These are phyloP conservation scores for Macrostomum cliftonense DNA, from an alignment of 2,888 invertebrate species.

Conservation along the genomic window DNA sequence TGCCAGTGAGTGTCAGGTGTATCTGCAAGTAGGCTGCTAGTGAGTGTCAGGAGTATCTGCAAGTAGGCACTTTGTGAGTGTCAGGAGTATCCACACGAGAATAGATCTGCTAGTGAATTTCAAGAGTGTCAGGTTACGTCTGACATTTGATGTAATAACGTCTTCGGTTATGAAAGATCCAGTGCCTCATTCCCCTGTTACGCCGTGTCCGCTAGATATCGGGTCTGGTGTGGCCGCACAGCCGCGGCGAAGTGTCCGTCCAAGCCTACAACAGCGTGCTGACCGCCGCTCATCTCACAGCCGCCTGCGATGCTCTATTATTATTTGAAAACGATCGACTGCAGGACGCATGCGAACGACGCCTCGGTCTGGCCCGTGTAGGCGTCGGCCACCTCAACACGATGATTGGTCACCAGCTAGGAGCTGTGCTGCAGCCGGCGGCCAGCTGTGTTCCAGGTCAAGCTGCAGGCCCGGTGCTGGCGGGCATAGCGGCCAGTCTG, in stretches of 20 bases:
- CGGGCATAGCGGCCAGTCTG: not conserved
- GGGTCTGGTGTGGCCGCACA: constrained; percentile 34
- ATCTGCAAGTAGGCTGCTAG: too few relatives aligned
- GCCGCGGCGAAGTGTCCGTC: constrained; percentile 37
- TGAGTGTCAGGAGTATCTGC: too few relatives aligned
- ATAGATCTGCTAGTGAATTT: too few relatives aligned
- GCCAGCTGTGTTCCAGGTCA: constrained; percentile 13
- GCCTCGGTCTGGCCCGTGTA: constrained; percentile 2
- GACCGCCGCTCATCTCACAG: constrained; percentile 28
- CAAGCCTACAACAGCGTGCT: constrained; percentile 38
- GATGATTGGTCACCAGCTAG: constrained; percentile 28
- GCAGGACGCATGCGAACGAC: constrained; percentile 26
- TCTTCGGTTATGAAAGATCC: too few relatives aligned
- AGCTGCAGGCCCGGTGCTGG: not conserved
- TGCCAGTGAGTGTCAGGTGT: too few relatives aligned
- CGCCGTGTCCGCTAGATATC: too few relatives aligned
- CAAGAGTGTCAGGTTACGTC: too few relatives aligned
- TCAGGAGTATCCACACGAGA: too few relatives aligned
- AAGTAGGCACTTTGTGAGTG: too few relatives aligned
- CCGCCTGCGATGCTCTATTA: constrained; percentile 28
- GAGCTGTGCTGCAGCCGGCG: constrained; percentile 18
- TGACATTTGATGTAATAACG: too few relatives aligned
- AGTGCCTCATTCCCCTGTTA: too few relatives aligned
- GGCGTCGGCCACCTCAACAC: constrained; percentile 23
- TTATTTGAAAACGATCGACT: constrained; percentile 36